Base-by-base conservation (phyloP, 1,140 invertebrate genomes). In the Vollenhovia emeryi region DNA sequence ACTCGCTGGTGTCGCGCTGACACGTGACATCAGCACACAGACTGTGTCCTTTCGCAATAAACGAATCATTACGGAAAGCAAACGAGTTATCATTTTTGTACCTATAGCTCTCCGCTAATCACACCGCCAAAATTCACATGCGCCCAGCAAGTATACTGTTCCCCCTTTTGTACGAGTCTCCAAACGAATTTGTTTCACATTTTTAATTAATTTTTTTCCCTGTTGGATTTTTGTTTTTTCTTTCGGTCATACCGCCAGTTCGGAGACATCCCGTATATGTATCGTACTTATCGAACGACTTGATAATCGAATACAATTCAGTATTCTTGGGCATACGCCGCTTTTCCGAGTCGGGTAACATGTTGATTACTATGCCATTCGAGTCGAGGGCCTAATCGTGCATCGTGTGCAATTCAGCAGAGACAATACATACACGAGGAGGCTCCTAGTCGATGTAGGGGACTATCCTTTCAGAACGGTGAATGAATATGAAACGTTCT, bases 31-130 rank as follows among this genome's bases (percentile, higher is more conserved):
- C 88, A 45, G 90, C 86, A 89, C 89, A 89, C 89, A 88, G 91
- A 90, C 91, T 92, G 91, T 93, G 93, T 94, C 93, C 92, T 95
- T 94, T 95, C 94, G 94, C 94, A 95, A 95, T 95, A 95, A 95
- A 95, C 91, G 92, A 94, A 95, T 94, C 92, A 95, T 94, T 94
- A 95, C 91, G 89, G 93, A 94, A 94, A 87, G 68, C 87, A 87
- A 83, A 36, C 8, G 66, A 82, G 50, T 82, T 82, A 27, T 57
- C 5, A 62, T 84, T 74, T 76, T 43, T 62, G 2, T n/a, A 73
- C 79, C 71, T 45, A 36, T 36, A 8, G 1, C 33, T 62, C 66
- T 30, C 9, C 76, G 43, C 21, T 45, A 66, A 45, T 7, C 21
- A 11, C 3, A n/a, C 13, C 15, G 15, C 13, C 6, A 69, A 30